A percentile compares a stretch with the other conserved stretches of the same genome.
Evolutionary conservation across 92 coral and sea anemone genomes (phyloP).

Genomic region (Zoanthus sociatus): DNA sequence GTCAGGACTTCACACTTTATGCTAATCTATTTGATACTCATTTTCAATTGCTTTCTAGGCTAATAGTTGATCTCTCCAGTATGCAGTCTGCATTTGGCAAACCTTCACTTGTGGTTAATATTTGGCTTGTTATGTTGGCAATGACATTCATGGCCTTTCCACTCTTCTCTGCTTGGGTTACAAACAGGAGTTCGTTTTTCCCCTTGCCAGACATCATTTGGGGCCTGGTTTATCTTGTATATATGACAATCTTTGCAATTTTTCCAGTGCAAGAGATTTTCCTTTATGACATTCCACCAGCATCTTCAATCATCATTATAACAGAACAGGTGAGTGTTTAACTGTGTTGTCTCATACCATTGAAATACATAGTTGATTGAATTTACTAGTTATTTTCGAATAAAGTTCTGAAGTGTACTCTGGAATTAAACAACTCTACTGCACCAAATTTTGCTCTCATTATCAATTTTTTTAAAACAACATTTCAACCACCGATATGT

Average conservation of each 20-base stretch:
- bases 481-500: too few species aligned
- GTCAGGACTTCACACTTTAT: too few species aligned
- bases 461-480: too few species aligned
- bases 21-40: neutral
- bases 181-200: slow-evolving; percentile 68
- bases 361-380: too few species aligned
- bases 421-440: too few species aligned
- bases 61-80: slow-evolving; percentile 78
- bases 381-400: too few species aligned
- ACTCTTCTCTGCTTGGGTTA: slow-evolving; percentile 82
- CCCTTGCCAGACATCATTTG: slow-evolving; percentile 75
- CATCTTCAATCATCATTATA: slow-evolving; percentile 85
- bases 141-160: slow-evolving; percentile 87
- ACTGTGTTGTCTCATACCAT: too few species aligned
- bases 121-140: slow-evolving; percentile 90
- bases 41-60: slow-evolving; percentile 60
- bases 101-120: slow-evolving; percentile 78
- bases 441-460: too few species aligned
- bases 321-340: slow-evolving; percentile 84
- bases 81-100: slow-evolving; percentile 97
- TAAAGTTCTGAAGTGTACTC: too few species aligned
- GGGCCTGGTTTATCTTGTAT: slow-evolving; percentile 69
- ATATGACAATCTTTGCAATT: slow-evolving; percentile 66
- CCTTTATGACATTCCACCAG: slow-evolving; percentile 85
- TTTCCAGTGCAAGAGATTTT: slow-evolving; percentile 90